Percentiles rank a stretch among this genome's conserved stretches.
Conservation (phyloP, 2,797 vertebrate genomes). For the Chelmon rostratus region DNA sequence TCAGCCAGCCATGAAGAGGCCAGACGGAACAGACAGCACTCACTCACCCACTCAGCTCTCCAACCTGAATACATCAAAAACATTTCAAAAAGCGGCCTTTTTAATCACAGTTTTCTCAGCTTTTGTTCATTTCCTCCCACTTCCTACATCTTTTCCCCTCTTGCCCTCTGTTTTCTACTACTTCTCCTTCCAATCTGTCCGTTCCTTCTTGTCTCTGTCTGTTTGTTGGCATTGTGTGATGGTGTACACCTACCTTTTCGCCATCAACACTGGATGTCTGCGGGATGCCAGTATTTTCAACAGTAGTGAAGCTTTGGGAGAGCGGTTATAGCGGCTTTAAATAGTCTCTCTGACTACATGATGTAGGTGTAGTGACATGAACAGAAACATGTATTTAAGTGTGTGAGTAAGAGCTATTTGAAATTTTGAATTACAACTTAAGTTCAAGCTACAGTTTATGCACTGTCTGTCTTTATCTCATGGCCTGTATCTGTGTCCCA, state of each 20-base stretch:
- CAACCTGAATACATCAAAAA: constrained; percentile 13
- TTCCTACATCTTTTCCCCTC: not conserved
- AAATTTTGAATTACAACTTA: constrained; percentile 12
- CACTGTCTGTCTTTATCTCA: not conserved
- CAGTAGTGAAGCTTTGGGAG: not conserved
- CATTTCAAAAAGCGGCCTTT: constrained; percentile 3
- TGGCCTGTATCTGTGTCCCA: not conserved
- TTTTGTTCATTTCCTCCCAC: not conserved
- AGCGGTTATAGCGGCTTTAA: not conserved
- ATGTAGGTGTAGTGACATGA: constrained; percentile 33
- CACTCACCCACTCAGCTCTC: constrained; percentile 9
- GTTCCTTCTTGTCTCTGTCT: not conserved
- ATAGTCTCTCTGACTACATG: not conserved
- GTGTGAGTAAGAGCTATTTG: not conserved
- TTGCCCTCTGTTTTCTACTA: not conserved
- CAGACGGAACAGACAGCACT: constrained; percentile 25
- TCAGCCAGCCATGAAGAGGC: constrained; percentile 49
- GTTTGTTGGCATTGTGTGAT: not conserved
- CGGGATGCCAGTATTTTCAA: not conserved
- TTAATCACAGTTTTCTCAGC: not conserved
- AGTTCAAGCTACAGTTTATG: no score
- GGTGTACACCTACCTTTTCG: not conserved
- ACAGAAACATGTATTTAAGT: not conserved
- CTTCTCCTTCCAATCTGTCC: not conserved
- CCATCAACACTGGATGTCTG: not conserved